Evolutionary conservation across 2,888 invertebrate genomes (phyloP).

Genomic region (Drosophila subquinaria): DNA sequence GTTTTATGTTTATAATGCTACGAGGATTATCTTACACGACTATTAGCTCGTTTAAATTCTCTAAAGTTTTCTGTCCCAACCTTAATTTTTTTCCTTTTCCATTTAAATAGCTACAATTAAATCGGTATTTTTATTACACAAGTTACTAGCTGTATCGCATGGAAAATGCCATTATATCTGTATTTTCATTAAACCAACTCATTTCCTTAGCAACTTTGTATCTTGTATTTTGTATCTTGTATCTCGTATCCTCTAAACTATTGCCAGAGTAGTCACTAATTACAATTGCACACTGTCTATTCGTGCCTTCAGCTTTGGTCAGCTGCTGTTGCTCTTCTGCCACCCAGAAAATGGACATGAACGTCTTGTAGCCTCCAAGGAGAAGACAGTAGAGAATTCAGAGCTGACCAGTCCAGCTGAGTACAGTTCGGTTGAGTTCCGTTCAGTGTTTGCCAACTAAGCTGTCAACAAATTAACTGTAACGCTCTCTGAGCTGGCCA

Average conservation of each 20-base stretch:
- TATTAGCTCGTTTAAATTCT: neutral
- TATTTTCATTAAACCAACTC: slow-evolving; percentile 44
- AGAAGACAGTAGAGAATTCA: slow-evolving; percentile 15
- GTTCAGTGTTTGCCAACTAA: slow-evolving; percentile 55
- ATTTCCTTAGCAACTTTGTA: slow-evolving; percentile 43
- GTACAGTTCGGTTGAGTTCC: slow-evolving; percentile 17
- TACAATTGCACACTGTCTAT: slow-evolving; percentile 62
- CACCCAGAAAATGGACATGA: slow-evolving; percentile 41
- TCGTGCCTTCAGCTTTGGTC: slow-evolving; percentile 51
- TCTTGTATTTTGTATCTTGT: slow-evolving; percentile 10
- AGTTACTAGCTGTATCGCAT: neutral
- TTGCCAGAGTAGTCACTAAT: slow-evolving; percentile 62
- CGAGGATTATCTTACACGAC: neutral
- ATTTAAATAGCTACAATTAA: slow-evolving; percentile 22
- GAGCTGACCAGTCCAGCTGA: slow-evolving; percentile 5
- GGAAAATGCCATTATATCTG: slow-evolving; percentile 18
- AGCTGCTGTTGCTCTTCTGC: slow-evolving; percentile 31
- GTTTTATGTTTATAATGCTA: neutral
- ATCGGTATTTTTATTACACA: slow-evolving; percentile 9
- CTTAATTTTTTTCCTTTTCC: neutral
- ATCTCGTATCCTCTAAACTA: slow-evolving; percentile 31
- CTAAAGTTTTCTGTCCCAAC: neutral
- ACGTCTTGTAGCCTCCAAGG: slow-evolving; percentile 70
- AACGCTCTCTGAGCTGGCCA: slow-evolving; percentile 57
- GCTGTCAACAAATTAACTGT: slow-evolving; percentile 80